A percentile compares a stretch with the other conserved stretches of the same genome.
These are phyloP conservation scores for Opisthograptis luteolata DNA, from an alignment of 2,888 invertebrate genomes.

Conservation along the genomic window DNA sequence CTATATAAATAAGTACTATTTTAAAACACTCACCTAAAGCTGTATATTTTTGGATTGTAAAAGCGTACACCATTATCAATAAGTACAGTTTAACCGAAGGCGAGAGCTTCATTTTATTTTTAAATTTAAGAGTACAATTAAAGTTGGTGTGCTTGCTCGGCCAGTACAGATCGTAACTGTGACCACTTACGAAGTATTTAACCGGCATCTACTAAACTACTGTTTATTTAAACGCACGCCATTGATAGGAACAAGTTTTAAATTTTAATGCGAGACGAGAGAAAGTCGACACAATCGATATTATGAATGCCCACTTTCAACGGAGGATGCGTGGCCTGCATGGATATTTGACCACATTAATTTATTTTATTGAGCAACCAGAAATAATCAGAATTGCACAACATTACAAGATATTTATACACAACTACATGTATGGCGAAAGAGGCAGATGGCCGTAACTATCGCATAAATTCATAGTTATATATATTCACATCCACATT, in stretches of 20 bases:
- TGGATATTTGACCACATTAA: constrained; percentile 22
- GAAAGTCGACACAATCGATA: constrained; percentile 68
- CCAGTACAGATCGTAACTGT: constrained; percentile 66
- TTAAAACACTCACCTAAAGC: constrained; percentile 47
- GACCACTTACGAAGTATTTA: constrained; percentile 73
- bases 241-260: constrained; percentile 78
- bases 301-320: constrained; percentile 63
- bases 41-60: constrained; percentile 31
- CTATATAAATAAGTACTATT: background rate
- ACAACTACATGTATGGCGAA: no score
- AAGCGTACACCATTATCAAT: constrained; percentile 40
- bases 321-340: constrained; percentile 55
- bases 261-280: constrained; percentile 75
- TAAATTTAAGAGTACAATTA: constrained; percentile 31
- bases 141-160: constrained; percentile 54
- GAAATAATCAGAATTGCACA: constrained; percentile 7
- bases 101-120: constrained; percentile 44
- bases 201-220: constrained; percentile 61
- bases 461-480: no score
- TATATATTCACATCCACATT: no score
- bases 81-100: constrained; percentile 39
- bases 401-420: constrained; percentile 8
- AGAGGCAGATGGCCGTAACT: no score
- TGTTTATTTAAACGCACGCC: constrained; percentile 65
- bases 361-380: constrained; percentile 18